These are phyloP conservation scores for Ispidina lecontei DNA, from an alignment of 2,797 vertebrate species.

Conservation along the genomic window DNA sequence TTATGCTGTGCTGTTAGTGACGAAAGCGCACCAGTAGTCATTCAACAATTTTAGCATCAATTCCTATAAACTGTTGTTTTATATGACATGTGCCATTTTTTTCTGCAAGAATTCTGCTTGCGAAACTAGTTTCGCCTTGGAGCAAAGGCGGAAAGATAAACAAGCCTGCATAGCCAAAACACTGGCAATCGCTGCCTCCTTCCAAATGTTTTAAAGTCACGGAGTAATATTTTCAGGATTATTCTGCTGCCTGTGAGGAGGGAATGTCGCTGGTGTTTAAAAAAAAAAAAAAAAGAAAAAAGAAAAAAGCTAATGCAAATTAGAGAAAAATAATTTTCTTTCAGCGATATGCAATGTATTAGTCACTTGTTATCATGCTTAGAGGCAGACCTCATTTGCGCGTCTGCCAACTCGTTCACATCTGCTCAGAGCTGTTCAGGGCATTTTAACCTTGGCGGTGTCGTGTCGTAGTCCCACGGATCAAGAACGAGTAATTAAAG, in stretches of 20 bases:
- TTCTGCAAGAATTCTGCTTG: conserved; percentile 80
- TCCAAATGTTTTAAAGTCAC: conserved; percentile 80
- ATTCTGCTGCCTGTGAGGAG: conserved; percentile 70
- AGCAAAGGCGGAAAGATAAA: conserved; percentile 83
- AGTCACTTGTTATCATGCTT: conserved; percentile 86
- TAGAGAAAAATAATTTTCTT: conserved; percentile 85
- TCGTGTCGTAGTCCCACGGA: conserved; percentile 80
- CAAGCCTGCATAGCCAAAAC: conserved; percentile 78
- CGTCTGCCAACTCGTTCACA: conserved; percentile 84
- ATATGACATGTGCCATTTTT: conserved; percentile 78
- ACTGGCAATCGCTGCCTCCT: conserved; percentile 77
- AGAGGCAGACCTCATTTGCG: conserved; percentile 84
- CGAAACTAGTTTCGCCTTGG: conserved; percentile 80
- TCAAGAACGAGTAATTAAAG: conserved; percentile 84
- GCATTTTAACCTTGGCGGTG: conserved; percentile 85
- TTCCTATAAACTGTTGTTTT: conserved; percentile 77
- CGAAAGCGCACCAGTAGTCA: conserved; percentile 68
- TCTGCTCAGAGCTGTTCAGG: conserved; percentile 81
- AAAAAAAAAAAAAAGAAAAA: neutral
- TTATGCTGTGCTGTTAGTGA: conserved; percentile 28
- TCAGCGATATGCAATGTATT: conserved; percentile 84
- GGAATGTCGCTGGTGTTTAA: conserved; percentile 61
- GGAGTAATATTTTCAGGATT: conserved; percentile 79
- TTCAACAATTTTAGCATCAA: conserved; percentile 75
- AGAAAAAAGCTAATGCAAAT: conserved; percentile 80